These are phyloP conservation scores for Myiozetetes cayanensis DNA, from an alignment of 2,113 vertebrate species.

Conservation along the genomic window DNA sequence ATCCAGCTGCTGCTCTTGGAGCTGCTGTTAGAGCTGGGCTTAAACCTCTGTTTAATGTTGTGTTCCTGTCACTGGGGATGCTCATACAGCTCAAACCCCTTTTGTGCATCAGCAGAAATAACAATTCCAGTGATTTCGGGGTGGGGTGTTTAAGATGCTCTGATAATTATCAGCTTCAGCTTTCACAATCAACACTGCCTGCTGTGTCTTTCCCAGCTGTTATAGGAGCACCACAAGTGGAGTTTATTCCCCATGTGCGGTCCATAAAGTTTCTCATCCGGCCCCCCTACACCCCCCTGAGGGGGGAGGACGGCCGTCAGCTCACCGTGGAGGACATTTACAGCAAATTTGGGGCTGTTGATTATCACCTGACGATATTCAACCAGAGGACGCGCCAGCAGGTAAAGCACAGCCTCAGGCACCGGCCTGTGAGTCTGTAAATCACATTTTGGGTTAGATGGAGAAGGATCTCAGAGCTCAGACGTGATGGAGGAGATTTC, in stretches of 20 bases:
- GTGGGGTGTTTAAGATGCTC: too few species aligned
- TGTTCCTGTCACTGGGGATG: background rate
- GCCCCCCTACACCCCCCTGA: slow-evolving; percentile 13
- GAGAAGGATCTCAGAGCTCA: background rate
- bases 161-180: background rate
- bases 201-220: slow-evolving; percentile 35
- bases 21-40: background rate
- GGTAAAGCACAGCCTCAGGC: slow-evolving; percentile 40
- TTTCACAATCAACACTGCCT: background rate
- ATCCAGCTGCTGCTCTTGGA: background rate
- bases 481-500: background rate
- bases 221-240: slow-evolving; percentile 67
- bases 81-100: background rate
- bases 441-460: background rate
- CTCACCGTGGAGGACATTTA: slow-evolving; percentile 71
- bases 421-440: background rate
- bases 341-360: background rate
- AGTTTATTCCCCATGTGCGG: slow-evolving; percentile 27
- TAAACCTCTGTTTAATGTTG: background rate
- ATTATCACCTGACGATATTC: slow-evolving; percentile 58
- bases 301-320: background rate
- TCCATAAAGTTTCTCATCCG: slow-evolving; percentile 68
- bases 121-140: background rate
- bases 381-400: slow-evolving; percentile 54
- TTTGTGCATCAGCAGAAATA: background rate